phyloP scores from a whole-genome alignment of 2,797 vertebrate species.

The Sebastes elongatus region DNA sequence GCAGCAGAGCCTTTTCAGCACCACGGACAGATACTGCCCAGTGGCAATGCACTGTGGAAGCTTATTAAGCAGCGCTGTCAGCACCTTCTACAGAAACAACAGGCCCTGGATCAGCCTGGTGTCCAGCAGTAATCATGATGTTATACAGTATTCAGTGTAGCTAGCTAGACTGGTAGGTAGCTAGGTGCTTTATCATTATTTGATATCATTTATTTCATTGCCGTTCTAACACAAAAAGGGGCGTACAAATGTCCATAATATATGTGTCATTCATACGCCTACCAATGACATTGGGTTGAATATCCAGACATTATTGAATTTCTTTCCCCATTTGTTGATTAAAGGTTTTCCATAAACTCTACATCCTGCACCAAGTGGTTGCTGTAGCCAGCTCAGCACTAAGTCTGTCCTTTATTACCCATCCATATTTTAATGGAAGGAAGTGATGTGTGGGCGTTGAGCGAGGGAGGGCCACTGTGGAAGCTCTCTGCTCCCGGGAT shows the following conservation, averaged over 20 bases:
- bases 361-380: background rate
- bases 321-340: background rate
- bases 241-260: no score
- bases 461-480: conserved; percentile 56
- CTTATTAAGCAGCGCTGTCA: conserved; percentile 25
- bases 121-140: background rate
- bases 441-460: conserved; percentile 61
- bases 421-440: conserved; percentile 58
- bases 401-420: conserved; percentile 48
- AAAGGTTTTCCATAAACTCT: background rate
- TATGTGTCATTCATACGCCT: no score
- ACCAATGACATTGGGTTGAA: background rate
- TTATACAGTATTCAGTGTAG: background rate
- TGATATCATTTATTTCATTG: no score
- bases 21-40: conserved; percentile 45
- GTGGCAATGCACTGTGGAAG: conserved; percentile 6
- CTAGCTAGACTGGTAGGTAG: no score
- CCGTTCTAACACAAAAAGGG: no score
- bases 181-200: no score
- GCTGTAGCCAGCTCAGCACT: conserved; percentile 40
- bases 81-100: conserved; percentile 22
- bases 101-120: background rate
- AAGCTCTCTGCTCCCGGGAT: conserved; percentile 60
- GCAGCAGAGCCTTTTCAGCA: conserved; percentile 59
- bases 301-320: background rate